phyloP scores from a whole-genome alignment of 2,797 vertebrate species.

The Alca torda region DNA sequence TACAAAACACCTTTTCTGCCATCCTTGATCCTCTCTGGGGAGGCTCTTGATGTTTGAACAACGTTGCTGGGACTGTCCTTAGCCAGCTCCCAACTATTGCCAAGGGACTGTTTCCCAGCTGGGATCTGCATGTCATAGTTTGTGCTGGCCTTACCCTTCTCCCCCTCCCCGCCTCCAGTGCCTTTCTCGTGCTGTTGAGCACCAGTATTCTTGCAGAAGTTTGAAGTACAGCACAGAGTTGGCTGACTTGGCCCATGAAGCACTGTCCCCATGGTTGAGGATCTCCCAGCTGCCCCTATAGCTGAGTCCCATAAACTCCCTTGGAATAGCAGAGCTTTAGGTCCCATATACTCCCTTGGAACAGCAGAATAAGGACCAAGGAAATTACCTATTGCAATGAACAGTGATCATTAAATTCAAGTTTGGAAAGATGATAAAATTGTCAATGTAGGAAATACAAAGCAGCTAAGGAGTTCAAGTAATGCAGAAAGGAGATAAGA shows the following conservation, averaged over 20 bases:
- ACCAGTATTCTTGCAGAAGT: not conserved
- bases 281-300: not conserved
- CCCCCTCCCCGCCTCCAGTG: rapidly evolving
- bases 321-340: not conserved
- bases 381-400: not conserved
- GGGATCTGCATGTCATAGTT: not conserved
- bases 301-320: not conserved
- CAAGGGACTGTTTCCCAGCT: not conserved
- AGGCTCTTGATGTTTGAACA: not conserved
- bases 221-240: not conserved
- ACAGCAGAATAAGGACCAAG: not conserved
- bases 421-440: not conserved
- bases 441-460: not conserved
- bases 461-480: not conserved
- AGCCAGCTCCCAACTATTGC: not conserved
- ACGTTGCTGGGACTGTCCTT: not conserved
- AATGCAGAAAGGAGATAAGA: not conserved
- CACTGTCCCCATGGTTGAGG: not conserved
- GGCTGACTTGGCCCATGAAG: not conserved
- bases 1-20: not conserved
- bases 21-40: not conserved
- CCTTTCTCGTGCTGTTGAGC: not conserved
- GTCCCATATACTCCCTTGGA: not conserved
- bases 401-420: not conserved
- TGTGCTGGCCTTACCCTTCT: not conserved